Percentiles rank a stretch among this genome's conserved stretches.
Conservation (phyloP, 2,888 invertebrate species). For the Hedychridium roseum region DNA sequence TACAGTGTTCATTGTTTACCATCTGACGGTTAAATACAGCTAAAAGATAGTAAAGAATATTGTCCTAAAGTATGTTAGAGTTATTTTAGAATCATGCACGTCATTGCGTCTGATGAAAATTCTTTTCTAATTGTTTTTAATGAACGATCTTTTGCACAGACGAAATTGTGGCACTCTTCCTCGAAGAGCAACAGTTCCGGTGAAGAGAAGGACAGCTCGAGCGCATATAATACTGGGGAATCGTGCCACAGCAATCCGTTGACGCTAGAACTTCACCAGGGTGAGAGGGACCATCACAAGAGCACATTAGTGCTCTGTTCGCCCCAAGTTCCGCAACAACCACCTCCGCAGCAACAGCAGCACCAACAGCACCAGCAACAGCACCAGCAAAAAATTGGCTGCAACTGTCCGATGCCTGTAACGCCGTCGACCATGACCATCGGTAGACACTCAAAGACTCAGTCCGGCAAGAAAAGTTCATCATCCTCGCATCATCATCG, state of each 20-base stretch:
- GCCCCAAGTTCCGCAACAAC: constrained; percentile 31
- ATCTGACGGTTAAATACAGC: no score
- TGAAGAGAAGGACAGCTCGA: constrained; percentile 72
- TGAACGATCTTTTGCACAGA: no score
- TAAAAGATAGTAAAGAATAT: no score
- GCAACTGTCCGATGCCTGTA: constrained; percentile 42
- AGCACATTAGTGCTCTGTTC: constrained; percentile 56
- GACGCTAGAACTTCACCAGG: constrained; percentile 66
- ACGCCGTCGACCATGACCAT: constrained; percentile 21
- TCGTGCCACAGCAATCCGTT: constrained; percentile 75
- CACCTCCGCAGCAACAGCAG: constrained; percentile 9
- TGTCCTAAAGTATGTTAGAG: no score
- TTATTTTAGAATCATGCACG: no score
- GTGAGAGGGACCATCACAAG: constrained; percentile 61
- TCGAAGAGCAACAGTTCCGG: constrained; percentile 64
- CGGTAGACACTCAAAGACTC: constrained; percentile 26
- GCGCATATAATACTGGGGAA: constrained; percentile 79
- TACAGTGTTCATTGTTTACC: no score
- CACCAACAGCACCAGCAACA: constrained; percentile 7
- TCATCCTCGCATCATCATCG: constrained; percentile 24
- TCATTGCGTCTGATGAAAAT: no score
- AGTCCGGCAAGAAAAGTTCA: constrained; percentile 27
- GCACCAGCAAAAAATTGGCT: constrained; percentile 30
- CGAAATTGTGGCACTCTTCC: constrained; percentile 50
- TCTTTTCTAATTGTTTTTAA: no score